Conservation (phyloP, 2,113 vertebrate species). For the Aplodontia rufa region DNA sequence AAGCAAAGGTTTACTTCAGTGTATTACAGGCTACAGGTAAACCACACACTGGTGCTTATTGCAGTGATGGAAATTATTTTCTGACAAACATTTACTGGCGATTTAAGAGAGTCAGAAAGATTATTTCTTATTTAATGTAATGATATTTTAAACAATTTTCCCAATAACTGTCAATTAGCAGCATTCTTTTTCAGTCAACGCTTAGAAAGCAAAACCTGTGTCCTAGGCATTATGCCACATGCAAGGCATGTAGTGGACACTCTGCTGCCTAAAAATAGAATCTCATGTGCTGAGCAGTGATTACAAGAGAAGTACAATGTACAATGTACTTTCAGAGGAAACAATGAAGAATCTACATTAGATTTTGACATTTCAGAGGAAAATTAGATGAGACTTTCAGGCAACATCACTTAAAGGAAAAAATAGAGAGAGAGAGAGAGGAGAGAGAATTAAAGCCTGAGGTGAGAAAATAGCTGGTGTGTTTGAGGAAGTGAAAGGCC, state of each 20-base stretch:
- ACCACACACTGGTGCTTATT: not conserved
- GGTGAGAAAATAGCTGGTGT: not conserved
- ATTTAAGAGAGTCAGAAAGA: not conserved
- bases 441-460: not conserved
- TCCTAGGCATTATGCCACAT: not conserved
- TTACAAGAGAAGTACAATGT: not conserved
- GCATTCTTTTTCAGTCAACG: not conserved
- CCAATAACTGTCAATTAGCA: not conserved
- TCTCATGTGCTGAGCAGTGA: not conserved
- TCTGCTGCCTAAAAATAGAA: not conserved
- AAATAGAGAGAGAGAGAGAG: not conserved
- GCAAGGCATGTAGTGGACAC: no score
- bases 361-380: not conserved
- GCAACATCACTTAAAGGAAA: not conserved
- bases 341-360: not conserved
- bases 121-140: not conserved
- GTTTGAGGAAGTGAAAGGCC: not conserved
- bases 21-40: not conserved
- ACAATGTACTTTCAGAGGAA: not conserved
- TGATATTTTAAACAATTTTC: not conserved
- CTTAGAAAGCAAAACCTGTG: not conserved
- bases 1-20: not conserved
- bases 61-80: not conserved
- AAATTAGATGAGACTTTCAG: not conserved
- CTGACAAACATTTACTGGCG: not conserved